Percentiles rank a stretch among this genome's conserved stretches.
These are phyloP conservation scores for Tuta absoluta DNA, from an alignment of 2,888 invertebrate genomes.

Conservation along the genomic window DNA sequence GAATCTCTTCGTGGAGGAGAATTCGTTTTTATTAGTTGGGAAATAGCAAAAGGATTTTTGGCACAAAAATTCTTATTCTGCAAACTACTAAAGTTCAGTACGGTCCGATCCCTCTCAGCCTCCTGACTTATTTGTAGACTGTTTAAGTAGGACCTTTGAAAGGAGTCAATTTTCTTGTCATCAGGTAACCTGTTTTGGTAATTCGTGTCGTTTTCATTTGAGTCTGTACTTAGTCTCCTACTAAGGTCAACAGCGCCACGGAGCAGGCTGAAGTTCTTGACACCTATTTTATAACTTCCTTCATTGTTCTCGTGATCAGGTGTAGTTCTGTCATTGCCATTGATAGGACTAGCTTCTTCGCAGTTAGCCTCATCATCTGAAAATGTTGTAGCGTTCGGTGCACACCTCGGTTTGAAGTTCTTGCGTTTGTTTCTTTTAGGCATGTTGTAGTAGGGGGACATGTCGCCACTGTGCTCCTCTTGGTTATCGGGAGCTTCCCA, in stretches of 20 bases:
- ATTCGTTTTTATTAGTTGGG: slow-evolving; percentile 78
- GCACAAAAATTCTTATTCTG: slow-evolving; percentile 79
- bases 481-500: slow-evolving; percentile 72
- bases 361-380: slow-evolving; percentile 74
- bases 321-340: slow-evolving; percentile 68
- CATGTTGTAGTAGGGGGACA: slow-evolving; percentile 75
- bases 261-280: slow-evolving; percentile 75
- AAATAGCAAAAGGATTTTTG: slow-evolving; percentile 81
- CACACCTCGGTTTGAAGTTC: slow-evolving; percentile 89
- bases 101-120: slow-evolving; percentile 65
- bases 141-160: slow-evolving; percentile 77
- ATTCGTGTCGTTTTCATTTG: slow-evolving; percentile 77
- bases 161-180: slow-evolving; percentile 71
- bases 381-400: slow-evolving; percentile 79
- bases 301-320: slow-evolving; percentile 66
- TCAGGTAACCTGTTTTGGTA: slow-evolving; percentile 73
- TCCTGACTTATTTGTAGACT: slow-evolving; percentile 71
- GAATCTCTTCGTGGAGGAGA: slow-evolving; percentile 78
- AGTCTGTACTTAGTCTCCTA: slow-evolving; percentile 75
- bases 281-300: slow-evolving; percentile 68
- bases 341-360: slow-evolving; percentile 61
- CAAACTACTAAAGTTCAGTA: slow-evolving; percentile 75
- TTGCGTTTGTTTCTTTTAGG: slow-evolving; percentile 88
- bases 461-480: slow-evolving; percentile 66
- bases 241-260: slow-evolving; percentile 77